Percentiles rank a stretch among this genome's conserved stretches.
These are phyloP conservation scores for Congeria kusceri DNA, from an alignment of 2,888 invertebrate species.

Conservation along the genomic window DNA sequence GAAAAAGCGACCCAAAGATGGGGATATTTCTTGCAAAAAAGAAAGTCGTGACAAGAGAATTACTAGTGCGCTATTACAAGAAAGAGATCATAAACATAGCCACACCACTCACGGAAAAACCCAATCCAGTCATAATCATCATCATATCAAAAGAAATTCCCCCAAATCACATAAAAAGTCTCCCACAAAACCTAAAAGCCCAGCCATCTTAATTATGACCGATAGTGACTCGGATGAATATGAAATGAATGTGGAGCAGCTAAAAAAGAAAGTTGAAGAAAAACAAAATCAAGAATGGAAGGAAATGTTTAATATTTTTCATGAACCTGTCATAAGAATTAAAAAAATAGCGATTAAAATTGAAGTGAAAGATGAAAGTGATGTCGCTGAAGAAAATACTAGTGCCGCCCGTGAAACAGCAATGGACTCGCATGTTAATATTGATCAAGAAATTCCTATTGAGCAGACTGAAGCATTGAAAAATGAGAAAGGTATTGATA, in stretches of 20 bases:
- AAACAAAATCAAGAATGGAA: slow-evolving; percentile 1
- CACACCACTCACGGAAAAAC: neutral
- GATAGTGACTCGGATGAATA: slow-evolving; percentile 41
- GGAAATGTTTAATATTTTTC: slow-evolving; percentile 8
- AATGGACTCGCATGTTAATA: slow-evolving; percentile 1
- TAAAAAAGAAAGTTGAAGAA: slow-evolving; percentile 28
- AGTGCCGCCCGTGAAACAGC: neutral
- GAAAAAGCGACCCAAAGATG: slow-evolving; percentile 2
- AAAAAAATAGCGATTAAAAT: slow-evolving; percentile 16
- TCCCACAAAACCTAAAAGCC: slow-evolving; percentile 17
- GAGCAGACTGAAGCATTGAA: too few relatives aligned
- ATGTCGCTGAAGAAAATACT: slow-evolving; percentile 13
- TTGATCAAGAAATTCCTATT: slow-evolving; percentile 1
- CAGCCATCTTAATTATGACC: slow-evolving; percentile 42
- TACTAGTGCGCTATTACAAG: neutral
- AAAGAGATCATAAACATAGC: neutral
- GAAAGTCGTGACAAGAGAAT: neutral
- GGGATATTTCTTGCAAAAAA: too few relatives aligned
- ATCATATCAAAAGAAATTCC: too few relatives aligned
- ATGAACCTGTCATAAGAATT: neutral
- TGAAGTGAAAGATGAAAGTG: neutral
- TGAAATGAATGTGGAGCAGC: slow-evolving; percentile 7
- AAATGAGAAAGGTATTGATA: slow-evolving; percentile 16
- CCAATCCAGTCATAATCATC: neutral
- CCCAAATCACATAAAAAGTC: slow-evolving; percentile 5